phyloP scores from a whole-genome alignment of 2,113 vertebrate species.

The Tor tambroides region DNA sequence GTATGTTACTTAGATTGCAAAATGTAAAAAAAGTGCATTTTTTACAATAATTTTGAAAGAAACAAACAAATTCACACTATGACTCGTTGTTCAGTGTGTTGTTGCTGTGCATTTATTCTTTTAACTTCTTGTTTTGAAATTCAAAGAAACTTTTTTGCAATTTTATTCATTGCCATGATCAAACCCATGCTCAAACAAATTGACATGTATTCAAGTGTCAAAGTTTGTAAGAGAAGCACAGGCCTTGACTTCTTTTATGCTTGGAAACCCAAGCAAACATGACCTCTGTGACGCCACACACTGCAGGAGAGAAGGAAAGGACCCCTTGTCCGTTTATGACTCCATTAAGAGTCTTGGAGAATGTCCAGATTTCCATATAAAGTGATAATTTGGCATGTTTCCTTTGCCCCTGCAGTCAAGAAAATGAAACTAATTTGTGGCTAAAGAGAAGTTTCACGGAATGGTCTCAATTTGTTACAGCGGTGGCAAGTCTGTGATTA shows the following conservation, averaged over 20 bases:
- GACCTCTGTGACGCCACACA: conserved; percentile 64
- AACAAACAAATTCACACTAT: too few relatives aligned
- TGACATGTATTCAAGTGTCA: conserved; percentile 56
- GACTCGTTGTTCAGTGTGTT: background rate
- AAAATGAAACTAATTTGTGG: conserved; percentile 36
- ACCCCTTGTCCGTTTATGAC: conserved; percentile 61
- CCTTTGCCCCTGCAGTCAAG: background rate
- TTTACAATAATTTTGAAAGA: too few relatives aligned
- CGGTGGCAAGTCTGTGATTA: conserved; percentile 14
- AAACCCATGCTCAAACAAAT: conserved; percentile 50
- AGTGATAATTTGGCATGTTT: conserved; percentile 47
- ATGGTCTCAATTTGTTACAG: conserved; percentile 21
- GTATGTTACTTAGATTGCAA: background rate
- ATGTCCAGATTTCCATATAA: conserved; percentile 49
- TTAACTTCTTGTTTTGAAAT: background rate
- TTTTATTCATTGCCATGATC: conserved; percentile 34
- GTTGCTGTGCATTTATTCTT: background rate
- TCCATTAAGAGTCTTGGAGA: conserved; percentile 46
- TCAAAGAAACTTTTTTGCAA: too few relatives aligned
- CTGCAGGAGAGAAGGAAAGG: conserved; percentile 54
- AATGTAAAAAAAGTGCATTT: too few relatives aligned
- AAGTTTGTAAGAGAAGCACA: conserved; percentile 59
- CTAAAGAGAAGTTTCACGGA: conserved; percentile 18
- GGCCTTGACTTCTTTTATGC: conserved; percentile 63
- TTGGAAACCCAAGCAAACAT: conserved; percentile 74